Evolutionary conservation across 2,888 invertebrate species (phyloP).

Genomic region (Parnassius apollo): DNA sequence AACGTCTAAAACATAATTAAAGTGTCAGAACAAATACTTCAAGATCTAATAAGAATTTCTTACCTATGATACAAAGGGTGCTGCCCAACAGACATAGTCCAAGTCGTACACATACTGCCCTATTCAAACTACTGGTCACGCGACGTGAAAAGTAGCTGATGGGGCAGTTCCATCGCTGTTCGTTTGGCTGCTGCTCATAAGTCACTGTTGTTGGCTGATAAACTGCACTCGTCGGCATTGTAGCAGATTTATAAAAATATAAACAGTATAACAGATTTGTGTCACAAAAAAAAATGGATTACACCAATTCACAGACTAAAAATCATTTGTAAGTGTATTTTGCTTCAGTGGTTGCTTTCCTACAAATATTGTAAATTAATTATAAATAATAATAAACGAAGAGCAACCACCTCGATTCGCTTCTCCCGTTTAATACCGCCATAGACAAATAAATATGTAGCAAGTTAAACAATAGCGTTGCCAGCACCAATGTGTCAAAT

Average conservation of each 20-base stretch:
- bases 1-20: too few species aligned
- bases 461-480: too few species aligned
- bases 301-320: slow-evolving; percentile 27
- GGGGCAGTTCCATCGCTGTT: slow-evolving; percentile 80
- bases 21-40: too few species aligned
- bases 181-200: slow-evolving; percentile 83
- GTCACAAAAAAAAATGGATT: slow-evolving; percentile 26
- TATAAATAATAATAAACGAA: neutral
- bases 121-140: slow-evolving; percentile 72
- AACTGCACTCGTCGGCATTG: slow-evolving; percentile 86
- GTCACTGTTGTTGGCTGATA: slow-evolving; percentile 90
- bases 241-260: slow-evolving; percentile 39
- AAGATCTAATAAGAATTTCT: slow-evolving; percentile 37
- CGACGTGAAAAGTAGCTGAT: slow-evolving; percentile 78
- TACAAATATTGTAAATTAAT: neutral
- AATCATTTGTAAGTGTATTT: neutral
- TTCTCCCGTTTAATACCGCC: too few species aligned
- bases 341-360: neutral
- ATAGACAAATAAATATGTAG: too few species aligned
- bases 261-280: slow-evolving; percentile 14
- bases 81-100: slow-evolving; percentile 69
- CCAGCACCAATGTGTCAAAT: too few species aligned
- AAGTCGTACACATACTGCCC: slow-evolving; percentile 65
- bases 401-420: neutral
- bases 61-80: slow-evolving; percentile 68